Evolutionary conservation across 2,113 vertebrate species (phyloP).

Genomic region (Megaceryle torquata): DNA sequence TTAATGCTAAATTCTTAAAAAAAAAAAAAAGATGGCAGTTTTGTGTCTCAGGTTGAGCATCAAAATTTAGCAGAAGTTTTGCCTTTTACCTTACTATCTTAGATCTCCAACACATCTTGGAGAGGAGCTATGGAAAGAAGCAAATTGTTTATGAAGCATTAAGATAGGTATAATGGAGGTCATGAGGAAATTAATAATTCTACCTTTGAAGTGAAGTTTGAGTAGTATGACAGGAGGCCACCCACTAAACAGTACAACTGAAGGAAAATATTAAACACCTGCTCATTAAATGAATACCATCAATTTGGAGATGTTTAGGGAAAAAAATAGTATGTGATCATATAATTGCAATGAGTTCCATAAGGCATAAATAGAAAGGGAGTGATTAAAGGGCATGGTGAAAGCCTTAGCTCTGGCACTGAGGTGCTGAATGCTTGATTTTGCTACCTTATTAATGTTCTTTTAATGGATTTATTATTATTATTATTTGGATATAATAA

Average conservation of each 20-base stretch:
- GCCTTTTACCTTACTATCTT: neutral
- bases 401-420: neutral
- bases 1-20: neutral
- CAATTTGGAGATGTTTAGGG: neutral
- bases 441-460: neutral
- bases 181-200: constrained; percentile 33
- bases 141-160: neutral
- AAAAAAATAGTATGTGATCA: neutral
- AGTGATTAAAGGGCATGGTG: neutral
- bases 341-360: neutral
- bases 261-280: constrained; percentile 33
- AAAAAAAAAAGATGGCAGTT: neutral
- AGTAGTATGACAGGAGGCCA: neutral
- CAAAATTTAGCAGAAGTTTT: neutral
- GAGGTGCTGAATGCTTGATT: neutral
- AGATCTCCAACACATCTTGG: neutral
- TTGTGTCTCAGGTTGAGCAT: neutral
- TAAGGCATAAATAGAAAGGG: neutral
- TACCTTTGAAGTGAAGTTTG: neutral
- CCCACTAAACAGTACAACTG: neutral
- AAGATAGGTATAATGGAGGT: neutral
- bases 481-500: neutral
- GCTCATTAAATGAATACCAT: constrained; percentile 1
- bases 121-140: neutral
- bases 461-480: neutral